These are phyloP conservation scores for Microcebus tavaratra DNA, from an alignment of 2,113 vertebrate species.

Conservation along the genomic window DNA sequence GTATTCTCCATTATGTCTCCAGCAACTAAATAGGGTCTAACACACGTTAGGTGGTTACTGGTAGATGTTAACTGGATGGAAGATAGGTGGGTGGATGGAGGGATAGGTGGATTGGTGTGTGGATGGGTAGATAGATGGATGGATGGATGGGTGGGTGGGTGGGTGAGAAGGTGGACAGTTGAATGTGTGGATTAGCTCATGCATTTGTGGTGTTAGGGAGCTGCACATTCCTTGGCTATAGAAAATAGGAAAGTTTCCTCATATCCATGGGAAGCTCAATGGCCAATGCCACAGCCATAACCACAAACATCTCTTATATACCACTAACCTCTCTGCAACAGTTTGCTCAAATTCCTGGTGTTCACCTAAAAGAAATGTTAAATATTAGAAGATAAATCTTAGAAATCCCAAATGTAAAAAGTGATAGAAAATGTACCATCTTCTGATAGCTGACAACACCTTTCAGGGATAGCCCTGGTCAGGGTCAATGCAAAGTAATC, in stretches of 20 bases:
- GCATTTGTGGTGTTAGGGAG: not conserved
- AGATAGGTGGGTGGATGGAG: not conserved
- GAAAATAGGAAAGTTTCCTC: not conserved
- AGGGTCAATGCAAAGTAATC: not conserved
- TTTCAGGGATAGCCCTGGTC: not conserved
- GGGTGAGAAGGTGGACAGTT: too few relatives aligned
- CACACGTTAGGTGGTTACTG: not conserved
- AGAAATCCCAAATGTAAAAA: not conserved
- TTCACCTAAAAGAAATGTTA: not conserved
- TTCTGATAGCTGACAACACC: not conserved
- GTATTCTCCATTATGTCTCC: not conserved
- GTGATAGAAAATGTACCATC: not conserved
- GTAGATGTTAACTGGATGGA: not conserved
- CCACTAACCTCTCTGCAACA: not conserved
- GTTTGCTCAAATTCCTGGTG: not conserved
- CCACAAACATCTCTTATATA: not conserved
- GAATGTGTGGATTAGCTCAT: not conserved
- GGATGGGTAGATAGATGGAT: not conserved
- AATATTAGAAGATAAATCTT: not conserved
- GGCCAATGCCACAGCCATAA: not conserved
- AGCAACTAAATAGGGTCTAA: not conserved
- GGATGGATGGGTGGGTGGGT: not conserved
- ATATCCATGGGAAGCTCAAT: not conserved
- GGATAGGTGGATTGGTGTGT: too few relatives aligned
- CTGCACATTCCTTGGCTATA: not conserved